phyloP scores from a whole-genome alignment of 2,888 invertebrate species.

The Drosophila picticornis region DNA sequence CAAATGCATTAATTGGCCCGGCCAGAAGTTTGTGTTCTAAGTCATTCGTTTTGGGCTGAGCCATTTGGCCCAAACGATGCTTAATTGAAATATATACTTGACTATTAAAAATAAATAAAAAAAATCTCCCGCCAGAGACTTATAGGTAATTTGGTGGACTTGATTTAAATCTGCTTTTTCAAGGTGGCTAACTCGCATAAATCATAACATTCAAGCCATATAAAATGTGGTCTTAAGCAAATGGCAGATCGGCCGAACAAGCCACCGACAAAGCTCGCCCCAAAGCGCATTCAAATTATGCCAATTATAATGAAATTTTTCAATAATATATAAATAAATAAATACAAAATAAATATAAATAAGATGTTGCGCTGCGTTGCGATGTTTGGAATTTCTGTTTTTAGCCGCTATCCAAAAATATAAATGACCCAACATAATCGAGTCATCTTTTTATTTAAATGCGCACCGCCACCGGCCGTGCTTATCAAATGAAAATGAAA shows the following conservation, averaged over 20 bases:
- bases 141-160: constrained; percentile 27
- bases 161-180: constrained; percentile 51
- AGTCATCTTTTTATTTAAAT: constrained; percentile 50
- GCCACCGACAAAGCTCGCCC: constrained; percentile 63
- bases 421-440: constrained; percentile 63
- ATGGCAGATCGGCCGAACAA: constrained; percentile 15
- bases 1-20: constrained; percentile 18
- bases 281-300: constrained; percentile 77
- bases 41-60: constrained; percentile 26
- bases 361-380: constrained; percentile 13
- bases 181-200: constrained; percentile 58
- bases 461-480: constrained; percentile 39
- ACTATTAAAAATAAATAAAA: neutral
- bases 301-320: constrained; percentile 75
- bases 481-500: constrained; percentile 61
- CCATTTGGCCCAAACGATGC: constrained; percentile 23
- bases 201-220: constrained; percentile 62
- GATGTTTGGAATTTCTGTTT: constrained; percentile 67
- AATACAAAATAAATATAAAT: constrained; percentile 41
- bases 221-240: constrained; percentile 63
- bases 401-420: constrained; percentile 56
- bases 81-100: constrained; percentile 1
- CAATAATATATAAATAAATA: constrained; percentile 52
- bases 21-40: constrained; percentile 54
- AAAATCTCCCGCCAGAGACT: constrained; percentile 5